These are phyloP conservation scores for Phyllopteryx taeniolatus DNA, from an alignment of 2,113 vertebrate species.

Conservation along the genomic window DNA sequence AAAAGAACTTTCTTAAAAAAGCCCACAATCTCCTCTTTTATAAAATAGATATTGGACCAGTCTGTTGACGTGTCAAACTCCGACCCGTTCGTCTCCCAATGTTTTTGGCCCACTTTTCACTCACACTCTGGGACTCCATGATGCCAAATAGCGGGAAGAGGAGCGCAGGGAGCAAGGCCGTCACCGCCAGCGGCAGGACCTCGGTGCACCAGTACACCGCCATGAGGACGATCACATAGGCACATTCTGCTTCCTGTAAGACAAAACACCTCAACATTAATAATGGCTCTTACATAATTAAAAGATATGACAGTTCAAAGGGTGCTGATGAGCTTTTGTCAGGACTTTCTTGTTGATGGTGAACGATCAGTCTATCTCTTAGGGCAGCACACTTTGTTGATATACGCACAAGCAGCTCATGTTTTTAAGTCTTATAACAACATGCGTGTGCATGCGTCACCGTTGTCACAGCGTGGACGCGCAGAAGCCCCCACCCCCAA, in stretches of 20 bases:
- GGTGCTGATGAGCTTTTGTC: conserved; percentile 1
- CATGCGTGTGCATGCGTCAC: background rate
- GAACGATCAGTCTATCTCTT: background rate
- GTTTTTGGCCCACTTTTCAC: conserved; percentile 13
- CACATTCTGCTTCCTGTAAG: conserved; percentile 85
- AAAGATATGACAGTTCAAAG: conserved; percentile 32
- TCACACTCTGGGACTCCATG: conserved; percentile 85
- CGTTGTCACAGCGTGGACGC: conserved; percentile 31
- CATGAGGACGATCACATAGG: conserved; percentile 88
- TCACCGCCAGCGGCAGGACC: conserved; percentile 87
- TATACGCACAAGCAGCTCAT: background rate
- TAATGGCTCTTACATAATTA: conserved; percentile 4
- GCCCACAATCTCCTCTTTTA: too few relatives aligned
- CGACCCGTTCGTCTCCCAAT: too few relatives aligned
- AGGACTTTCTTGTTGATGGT: background rate
- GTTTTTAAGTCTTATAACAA: background rate
- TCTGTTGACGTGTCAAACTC: too few relatives aligned
- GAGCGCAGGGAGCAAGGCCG: conserved; percentile 84
- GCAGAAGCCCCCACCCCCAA: conserved; percentile 57
- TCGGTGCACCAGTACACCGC: conserved; percentile 95
- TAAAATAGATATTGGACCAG: too few relatives aligned
- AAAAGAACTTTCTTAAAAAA: too few relatives aligned
- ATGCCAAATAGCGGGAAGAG: conserved; percentile 91
- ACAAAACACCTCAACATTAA: background rate
- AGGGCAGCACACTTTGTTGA: conserved; percentile 1